Conservation (phyloP, 1,140 invertebrate genomes). For the Drosophila bipectinata region DNA sequence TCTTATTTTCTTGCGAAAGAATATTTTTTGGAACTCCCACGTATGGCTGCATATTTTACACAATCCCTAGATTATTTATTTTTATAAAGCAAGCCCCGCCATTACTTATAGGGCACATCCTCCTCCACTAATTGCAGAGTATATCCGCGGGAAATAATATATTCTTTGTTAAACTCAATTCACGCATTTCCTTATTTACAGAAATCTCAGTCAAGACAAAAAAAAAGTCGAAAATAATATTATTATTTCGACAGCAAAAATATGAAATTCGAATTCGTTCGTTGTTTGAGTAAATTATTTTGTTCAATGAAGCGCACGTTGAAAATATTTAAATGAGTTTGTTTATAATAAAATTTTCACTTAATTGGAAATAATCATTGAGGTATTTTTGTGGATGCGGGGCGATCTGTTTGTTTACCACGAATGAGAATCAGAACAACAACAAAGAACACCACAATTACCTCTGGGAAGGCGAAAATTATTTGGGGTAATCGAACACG, state of each 20-base stretch:
- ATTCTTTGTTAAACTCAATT: conserved; percentile 54
- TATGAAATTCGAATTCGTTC: conserved; percentile 26
- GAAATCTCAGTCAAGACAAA: conserved; percentile 21
- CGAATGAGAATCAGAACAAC: conserved; percentile 40
- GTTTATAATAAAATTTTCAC: conserved; percentile 83
- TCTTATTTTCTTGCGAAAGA: conserved; percentile 12
- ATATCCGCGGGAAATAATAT: conserved; percentile 57
- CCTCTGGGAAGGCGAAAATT: conserved; percentile 49
- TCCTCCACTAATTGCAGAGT: conserved; percentile 20
- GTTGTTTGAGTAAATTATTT: conserved; percentile 70
- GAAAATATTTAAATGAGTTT: conserved; percentile 80
- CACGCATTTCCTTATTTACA: conserved; percentile 58
- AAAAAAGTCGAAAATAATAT: conserved; percentile 25
- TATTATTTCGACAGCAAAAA: conserved; percentile 33
- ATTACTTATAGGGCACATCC: conserved; percentile 48
- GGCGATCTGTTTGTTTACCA: conserved; percentile 35
- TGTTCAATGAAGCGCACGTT: conserved; percentile 68
- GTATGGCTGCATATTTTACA: conserved; percentile 19
- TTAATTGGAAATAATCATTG: conserved; percentile 80
- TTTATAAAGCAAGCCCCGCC: conserved; percentile 34
- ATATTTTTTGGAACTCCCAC: neutral
- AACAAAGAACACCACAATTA: conserved; percentile 23
- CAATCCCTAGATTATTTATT: conserved; percentile 55
- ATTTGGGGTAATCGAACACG: conserved; percentile 80
- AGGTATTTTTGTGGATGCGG: conserved; percentile 53